phyloP scores from a whole-genome alignment of 2,113 vertebrate genomes.

The Aspiorhynchus laticeps region DNA sequence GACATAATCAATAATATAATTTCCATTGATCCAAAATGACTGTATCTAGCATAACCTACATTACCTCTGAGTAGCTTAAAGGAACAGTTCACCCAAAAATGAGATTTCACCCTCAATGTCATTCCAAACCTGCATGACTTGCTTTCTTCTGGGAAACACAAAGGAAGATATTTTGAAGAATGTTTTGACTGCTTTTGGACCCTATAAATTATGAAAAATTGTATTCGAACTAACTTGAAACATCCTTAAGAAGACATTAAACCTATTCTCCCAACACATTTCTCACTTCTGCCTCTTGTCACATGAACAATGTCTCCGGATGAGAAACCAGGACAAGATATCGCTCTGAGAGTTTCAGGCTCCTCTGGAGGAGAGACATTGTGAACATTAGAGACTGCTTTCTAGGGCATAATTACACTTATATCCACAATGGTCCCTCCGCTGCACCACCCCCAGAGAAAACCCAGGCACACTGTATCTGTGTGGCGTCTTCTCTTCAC shows the following conservation, averaged over 20 bases:
- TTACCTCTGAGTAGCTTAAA: background rate
- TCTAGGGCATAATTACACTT: conserved; percentile 70
- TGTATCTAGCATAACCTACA: background rate
- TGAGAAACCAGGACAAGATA: conserved; percentile 51
- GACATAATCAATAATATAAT: background rate
- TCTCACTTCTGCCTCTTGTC: conserved; percentile 7
- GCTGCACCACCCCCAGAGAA: conserved; percentile 35
- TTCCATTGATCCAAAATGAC: background rate
- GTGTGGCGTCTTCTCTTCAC: conserved; percentile 39
- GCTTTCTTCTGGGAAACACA: background rate
- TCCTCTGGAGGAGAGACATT: conserved; percentile 43
- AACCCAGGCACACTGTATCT: conserved; percentile 52
- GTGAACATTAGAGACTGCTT: conserved; percentile 58
- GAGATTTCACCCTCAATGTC: background rate
- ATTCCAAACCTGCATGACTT: background rate
- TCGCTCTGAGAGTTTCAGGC: conserved; percentile 49
- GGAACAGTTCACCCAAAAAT: background rate
- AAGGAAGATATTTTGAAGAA: background rate
- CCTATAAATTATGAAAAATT: background rate
- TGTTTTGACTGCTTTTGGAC: background rate
- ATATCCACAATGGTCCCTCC: conserved; percentile 51
- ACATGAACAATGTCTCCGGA: conserved; percentile 46
- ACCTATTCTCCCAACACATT: background rate
- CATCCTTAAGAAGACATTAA: background rate
- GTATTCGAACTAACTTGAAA: background rate